These are phyloP conservation scores for Chascanopsetta lugubris DNA, from an alignment of 2,113 vertebrate species.

Conservation along the genomic window DNA sequence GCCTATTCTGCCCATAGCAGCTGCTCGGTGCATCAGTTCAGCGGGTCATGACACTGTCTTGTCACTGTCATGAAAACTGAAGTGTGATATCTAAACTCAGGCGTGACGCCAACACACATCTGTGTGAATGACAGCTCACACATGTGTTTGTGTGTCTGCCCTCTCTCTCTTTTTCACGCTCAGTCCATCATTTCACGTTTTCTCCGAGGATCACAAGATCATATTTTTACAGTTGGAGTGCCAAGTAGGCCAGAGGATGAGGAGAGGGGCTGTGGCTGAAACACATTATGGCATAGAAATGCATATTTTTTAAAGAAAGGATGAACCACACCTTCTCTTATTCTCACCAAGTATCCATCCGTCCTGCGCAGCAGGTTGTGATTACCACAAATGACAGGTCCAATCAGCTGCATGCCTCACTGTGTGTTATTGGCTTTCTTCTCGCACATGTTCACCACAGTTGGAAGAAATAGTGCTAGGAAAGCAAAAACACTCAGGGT, in stretches of 20 bases:
- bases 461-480: constrained; percentile 25
- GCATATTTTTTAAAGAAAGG: constrained; percentile 11
- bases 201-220: not conserved
- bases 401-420: constrained; percentile 23
- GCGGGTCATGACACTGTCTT: not conserved
- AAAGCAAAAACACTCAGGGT: constrained; percentile 20
- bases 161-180: not conserved
- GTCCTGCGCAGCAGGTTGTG: constrained; percentile 31
- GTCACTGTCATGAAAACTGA: not conserved
- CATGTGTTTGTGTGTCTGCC: not conserved
- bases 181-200: constrained; percentile 3
- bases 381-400: constrained; percentile 37
- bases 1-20: not conserved
- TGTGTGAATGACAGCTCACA: not conserved
- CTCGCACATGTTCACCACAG: not conserved
- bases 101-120: not conserved
- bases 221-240: constrained; percentile 12
- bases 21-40: constrained; percentile 8
- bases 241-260: not conserved
- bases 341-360: not conserved
- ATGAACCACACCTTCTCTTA: not conserved
- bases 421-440: constrained; percentile 1
- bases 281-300: not conserved
- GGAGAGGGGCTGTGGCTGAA: constrained; percentile 3
- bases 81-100: not conserved